Conservation (phyloP, 2,113 vertebrate species). For the Leptosomus discolor region DNA sequence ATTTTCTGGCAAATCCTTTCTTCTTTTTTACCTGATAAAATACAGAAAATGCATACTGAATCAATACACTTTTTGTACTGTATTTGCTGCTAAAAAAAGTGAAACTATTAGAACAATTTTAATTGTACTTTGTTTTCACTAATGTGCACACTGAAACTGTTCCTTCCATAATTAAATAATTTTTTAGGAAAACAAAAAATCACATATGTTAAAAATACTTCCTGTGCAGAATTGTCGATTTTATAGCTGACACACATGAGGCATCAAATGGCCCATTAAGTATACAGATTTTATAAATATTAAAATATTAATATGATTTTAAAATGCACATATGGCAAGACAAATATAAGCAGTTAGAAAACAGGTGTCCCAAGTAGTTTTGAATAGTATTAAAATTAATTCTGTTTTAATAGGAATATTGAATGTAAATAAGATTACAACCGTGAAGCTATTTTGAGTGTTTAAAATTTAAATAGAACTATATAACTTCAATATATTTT, state of each 20-base stretch:
- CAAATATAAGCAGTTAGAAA: background rate
- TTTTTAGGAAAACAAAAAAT: background rate
- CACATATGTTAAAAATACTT: background rate
- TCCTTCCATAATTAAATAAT: background rate
- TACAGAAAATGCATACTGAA: conserved; percentile 34
- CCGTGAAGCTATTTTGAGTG: background rate
- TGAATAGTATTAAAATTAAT: background rate
- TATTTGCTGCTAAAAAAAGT: background rate
- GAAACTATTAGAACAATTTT: background rate
- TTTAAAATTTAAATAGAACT: background rate
- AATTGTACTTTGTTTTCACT: background rate
- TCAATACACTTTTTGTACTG: background rate
- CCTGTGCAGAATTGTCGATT: background rate
- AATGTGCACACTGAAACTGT: background rate
- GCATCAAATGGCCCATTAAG: background rate
- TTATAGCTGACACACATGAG: background rate
- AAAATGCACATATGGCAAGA: background rate
- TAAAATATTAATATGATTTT: background rate
- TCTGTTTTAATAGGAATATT: background rate
- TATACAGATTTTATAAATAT: background rate
- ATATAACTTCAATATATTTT: background rate
- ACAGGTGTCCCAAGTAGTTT: background rate
- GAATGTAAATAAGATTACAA: background rate
- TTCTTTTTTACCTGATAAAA: conserved; percentile 89
- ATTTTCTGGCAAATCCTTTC: conserved; percentile 93